These are phyloP conservation scores for Matsumyia berberina DNA, from an alignment of 2,888 invertebrate species.

Conservation along the genomic window DNA sequence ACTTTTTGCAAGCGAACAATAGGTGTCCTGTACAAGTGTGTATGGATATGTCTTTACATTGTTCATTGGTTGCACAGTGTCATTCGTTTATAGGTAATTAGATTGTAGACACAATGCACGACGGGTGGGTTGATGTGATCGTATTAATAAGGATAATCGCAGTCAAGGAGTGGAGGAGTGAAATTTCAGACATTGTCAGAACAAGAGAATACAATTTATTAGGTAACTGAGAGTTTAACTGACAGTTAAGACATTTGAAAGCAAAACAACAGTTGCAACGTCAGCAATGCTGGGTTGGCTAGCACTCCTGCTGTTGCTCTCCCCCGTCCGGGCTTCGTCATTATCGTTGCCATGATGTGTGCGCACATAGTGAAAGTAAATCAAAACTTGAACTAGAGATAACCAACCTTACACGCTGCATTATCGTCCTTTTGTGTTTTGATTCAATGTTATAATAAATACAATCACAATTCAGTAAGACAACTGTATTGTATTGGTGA, in stretches of 20 bases:
- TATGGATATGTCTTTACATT: slow-evolving; percentile 34
- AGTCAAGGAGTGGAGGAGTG: slow-evolving; percentile 14
- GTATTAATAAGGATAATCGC: slow-evolving; percentile 34
- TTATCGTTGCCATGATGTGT: slow-evolving; percentile 16
- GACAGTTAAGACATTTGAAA: slow-evolving; percentile 66
- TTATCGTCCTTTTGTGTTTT: slow-evolving; percentile 65
- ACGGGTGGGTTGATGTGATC: slow-evolving; percentile 31
- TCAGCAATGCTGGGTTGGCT: not conserved
- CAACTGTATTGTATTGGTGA: slow-evolving; percentile 43
- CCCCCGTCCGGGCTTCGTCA: not conserved
- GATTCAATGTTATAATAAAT: slow-evolving; percentile 72
- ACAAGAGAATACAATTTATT: slow-evolving; percentile 74
- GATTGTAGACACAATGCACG: slow-evolving; percentile 59
- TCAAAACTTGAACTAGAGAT: slow-evolving; percentile 60
- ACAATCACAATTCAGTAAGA: slow-evolving; percentile 70
- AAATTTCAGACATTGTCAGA: slow-evolving; percentile 68
- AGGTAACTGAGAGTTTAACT: slow-evolving; percentile 69
- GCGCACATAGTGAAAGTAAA: slow-evolving; percentile 48
- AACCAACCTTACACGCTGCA: slow-evolving; percentile 39
- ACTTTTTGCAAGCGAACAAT: slow-evolving; percentile 15
- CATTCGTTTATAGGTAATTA: slow-evolving; percentile 69
- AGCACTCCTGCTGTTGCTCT: not conserved
- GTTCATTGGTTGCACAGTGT: slow-evolving; percentile 58
- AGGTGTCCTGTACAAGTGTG: not conserved
- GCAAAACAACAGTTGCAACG: slow-evolving; percentile 48